Evolutionary conservation across 1,140 invertebrate genomes (phyloP).

Genomic region (Thaumatotibia leucotreta): DNA sequence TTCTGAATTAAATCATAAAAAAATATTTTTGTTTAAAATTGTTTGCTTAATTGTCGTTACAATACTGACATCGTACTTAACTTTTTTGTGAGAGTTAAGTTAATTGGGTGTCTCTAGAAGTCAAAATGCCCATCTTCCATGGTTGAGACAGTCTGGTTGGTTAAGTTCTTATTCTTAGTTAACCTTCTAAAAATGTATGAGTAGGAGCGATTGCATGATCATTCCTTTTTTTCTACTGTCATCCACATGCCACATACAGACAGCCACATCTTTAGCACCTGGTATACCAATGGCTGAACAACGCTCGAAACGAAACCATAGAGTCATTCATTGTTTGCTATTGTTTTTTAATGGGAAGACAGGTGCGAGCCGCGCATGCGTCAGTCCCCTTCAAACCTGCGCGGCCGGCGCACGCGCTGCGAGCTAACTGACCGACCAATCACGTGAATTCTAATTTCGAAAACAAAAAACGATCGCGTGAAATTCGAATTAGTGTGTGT

Average conservation of each 20-base stretch:
- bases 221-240: too few species aligned
- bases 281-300: neutral
- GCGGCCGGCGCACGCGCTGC: neutral
- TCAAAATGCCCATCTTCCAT: too few species aligned
- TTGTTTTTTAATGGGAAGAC: conserved; percentile 7
- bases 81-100: too few species aligned
- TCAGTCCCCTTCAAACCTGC: neutral
- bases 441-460: neutral
- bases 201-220: too few species aligned
- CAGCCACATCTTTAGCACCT: neutral
- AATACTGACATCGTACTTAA: too few species aligned
- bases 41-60: too few species aligned
- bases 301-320: neutral
- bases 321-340: conserved; percentile 14
- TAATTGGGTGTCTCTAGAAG: too few species aligned
- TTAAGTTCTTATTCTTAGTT: too few species aligned
- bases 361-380: neutral
- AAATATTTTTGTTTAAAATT: too few species aligned
- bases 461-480: neutral
- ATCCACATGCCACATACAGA: neutral
- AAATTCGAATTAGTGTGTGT: neutral
- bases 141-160: too few species aligned
- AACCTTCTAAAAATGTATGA: too few species aligned
- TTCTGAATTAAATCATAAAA: too few species aligned
- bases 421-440: neutral